These are phyloP conservation scores for Theretra japonica DNA, from an alignment of 2,888 invertebrate genomes.

Conservation along the genomic window DNA sequence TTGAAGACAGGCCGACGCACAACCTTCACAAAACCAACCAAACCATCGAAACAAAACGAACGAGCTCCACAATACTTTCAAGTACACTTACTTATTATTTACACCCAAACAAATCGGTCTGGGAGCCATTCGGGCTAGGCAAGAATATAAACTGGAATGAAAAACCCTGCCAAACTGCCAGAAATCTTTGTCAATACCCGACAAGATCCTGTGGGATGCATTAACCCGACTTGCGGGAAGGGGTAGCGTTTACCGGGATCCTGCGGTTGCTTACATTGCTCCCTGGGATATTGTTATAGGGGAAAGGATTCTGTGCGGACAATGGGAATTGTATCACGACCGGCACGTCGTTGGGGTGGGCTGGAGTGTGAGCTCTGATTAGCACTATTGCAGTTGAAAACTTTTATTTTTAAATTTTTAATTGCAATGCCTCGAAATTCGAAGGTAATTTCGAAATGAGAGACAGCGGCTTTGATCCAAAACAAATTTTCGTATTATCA, in stretches of 20 bases:
- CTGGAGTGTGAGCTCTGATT: not conserved
- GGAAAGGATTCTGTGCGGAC: slow-evolving; percentile 28
- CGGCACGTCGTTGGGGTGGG: not conserved
- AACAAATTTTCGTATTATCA: no score
- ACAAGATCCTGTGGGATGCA: slow-evolving; percentile 26
- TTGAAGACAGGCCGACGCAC: no score
- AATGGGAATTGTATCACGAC: slow-evolving; percentile 13
- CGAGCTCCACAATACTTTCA: not conserved
- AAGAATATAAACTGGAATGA: slow-evolving; percentile 6
- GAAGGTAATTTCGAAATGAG: no score
- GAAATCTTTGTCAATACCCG: slow-evolving; percentile 22
- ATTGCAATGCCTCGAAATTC: no score
- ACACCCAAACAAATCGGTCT: not conserved
- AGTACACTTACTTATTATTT: not conserved
- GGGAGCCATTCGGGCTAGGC: not conserved
- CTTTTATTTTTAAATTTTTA: not conserved
- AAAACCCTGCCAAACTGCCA: slow-evolving; percentile 24
- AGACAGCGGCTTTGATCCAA: no score
- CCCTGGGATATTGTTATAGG: slow-evolving; percentile 31
- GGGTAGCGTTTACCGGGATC: slow-evolving; percentile 30
- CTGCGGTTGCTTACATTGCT: slow-evolving; percentile 30
- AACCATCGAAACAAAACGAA: not conserved
- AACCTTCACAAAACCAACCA: no score
- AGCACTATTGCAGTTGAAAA: not conserved
- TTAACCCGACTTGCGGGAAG: slow-evolving; percentile 29